A percentile compares a stretch with the other conserved stretches of the same genome.
Conservation (phyloP, 1,140 invertebrate genomes). For the Littorina saxatilis region DNA sequence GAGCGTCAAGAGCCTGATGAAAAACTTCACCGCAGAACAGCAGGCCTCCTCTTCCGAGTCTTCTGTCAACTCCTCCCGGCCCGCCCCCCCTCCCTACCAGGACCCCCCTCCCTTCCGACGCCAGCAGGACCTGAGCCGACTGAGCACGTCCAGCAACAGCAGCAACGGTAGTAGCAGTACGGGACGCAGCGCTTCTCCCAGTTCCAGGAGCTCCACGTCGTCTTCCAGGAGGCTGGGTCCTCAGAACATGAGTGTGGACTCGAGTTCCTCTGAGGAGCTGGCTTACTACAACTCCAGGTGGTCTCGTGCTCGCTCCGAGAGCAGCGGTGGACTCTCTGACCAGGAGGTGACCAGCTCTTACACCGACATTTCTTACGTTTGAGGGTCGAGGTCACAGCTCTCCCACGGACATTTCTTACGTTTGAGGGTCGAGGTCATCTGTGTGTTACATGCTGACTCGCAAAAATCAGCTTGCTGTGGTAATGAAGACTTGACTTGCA, state of each 20-base stretch:
- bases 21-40: slow-evolving; percentile 43
- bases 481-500: no score
- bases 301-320: background rate
- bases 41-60: background rate
- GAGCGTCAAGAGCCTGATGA: slow-evolving; percentile 58
- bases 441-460: no score
- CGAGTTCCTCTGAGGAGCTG: slow-evolving; percentile 47
- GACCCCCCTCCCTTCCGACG: slow-evolving; percentile 59
- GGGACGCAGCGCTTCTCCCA: slow-evolving; percentile 26
- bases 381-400: background rate
- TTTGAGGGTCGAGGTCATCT: background rate
- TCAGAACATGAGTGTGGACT: slow-evolving; percentile 30
- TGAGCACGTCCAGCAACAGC: slow-evolving; percentile 57
- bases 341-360: slow-evolving; percentile 3
- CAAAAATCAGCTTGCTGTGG: no score
- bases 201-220: background rate
- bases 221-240: slow-evolving; percentile 37
- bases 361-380: slow-evolving; percentile 21
- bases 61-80: slow-evolving; percentile 29
- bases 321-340: slow-evolving; percentile 1
- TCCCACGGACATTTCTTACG: no score
- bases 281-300: background rate
- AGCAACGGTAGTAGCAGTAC: slow-evolving; percentile 53
- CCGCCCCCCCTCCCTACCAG: slow-evolving; percentile 57
- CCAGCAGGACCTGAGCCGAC: slow-evolving; percentile 44